These are phyloP conservation scores for Pyrochroa serraticornis DNA, from an alignment of 2,888 invertebrate species.

Conservation along the genomic window DNA sequence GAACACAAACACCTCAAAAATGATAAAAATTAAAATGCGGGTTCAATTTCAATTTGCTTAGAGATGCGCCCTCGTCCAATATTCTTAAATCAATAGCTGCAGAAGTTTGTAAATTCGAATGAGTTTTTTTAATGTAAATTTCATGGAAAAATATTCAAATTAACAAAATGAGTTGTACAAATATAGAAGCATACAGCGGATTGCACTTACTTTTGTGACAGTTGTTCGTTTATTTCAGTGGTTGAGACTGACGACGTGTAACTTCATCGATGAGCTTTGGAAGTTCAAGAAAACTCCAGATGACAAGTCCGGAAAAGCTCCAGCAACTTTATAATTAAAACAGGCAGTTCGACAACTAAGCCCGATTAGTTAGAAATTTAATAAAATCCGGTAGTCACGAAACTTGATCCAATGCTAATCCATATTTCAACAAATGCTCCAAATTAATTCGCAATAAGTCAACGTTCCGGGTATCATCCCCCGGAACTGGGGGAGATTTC, in stretches of 20 bases:
- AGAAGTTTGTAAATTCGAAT: constrained; percentile 5
- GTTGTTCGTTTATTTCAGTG: constrained; percentile 16
- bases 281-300: constrained; percentile 15
- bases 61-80: constrained; percentile 5
- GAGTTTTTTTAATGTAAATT: constrained; percentile 5
- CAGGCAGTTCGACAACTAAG: constrained; percentile 16
- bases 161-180: constrained; percentile 3
- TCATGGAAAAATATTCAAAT: constrained; percentile 1
- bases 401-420: constrained; percentile 11
- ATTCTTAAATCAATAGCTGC: constrained; percentile 2
- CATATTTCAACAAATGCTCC: constrained; percentile 4
- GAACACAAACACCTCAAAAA: too few species aligned
- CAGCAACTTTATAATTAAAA: constrained; percentile 19
- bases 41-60: too few species aligned
- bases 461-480: too few species aligned
- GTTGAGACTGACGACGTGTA: too few species aligned
- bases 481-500: too few species aligned
- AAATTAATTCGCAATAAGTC: constrained; percentile 7
- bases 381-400: constrained; percentile 11
- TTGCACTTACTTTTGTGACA: background rate
- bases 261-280: constrained; percentile 16
- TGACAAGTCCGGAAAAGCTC: constrained; percentile 8
- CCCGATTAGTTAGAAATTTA: constrained; percentile 13
- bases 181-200: too few species aligned
- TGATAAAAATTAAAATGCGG: too few species aligned